These are phyloP conservation scores for Dromiciops gliroides DNA, from an alignment of 2,113 vertebrate species.

Conservation along the genomic window DNA sequence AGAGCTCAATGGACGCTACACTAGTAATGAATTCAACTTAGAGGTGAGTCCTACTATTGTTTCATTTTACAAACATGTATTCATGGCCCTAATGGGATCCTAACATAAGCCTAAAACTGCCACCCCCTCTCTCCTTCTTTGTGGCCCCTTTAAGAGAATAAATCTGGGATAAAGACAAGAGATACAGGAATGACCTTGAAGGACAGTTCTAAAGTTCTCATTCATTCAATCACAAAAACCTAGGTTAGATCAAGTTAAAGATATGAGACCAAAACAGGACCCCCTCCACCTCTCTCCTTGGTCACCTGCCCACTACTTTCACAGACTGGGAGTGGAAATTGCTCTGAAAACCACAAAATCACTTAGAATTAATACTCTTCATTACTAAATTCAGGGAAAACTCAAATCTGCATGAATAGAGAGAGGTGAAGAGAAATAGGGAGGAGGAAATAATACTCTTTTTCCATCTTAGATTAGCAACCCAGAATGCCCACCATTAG, in stretches of 20 bases:
- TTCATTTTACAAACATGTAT: not conserved
- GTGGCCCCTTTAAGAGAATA: not conserved
- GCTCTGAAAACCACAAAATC: not conserved
- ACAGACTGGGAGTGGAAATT: not conserved
- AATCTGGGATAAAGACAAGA: not conserved
- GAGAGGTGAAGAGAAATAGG: not conserved
- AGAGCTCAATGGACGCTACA: constrained; percentile 95
- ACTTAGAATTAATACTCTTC: not conserved
- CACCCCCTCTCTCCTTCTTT: not conserved
- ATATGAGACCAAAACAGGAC: not conserved
- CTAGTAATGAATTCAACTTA: constrained; percentile 94
- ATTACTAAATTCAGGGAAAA: not conserved
- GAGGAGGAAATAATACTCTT: not conserved
- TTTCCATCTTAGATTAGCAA: not conserved
- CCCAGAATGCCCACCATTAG: not conserved
- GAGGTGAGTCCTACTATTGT: constrained; percentile 85
- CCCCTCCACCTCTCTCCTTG: not conserved
- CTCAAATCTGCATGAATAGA: not conserved
- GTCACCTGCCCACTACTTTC: not conserved
- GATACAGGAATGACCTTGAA: not conserved
- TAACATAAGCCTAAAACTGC: not conserved
- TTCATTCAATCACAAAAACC: not conserved
- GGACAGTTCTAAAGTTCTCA: not conserved
- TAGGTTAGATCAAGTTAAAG: not conserved
- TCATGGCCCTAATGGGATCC: not conserved